Evolutionary conservation across 2,888 invertebrate species (phyloP).

Genomic region (Rhagonycha fulva): DNA sequence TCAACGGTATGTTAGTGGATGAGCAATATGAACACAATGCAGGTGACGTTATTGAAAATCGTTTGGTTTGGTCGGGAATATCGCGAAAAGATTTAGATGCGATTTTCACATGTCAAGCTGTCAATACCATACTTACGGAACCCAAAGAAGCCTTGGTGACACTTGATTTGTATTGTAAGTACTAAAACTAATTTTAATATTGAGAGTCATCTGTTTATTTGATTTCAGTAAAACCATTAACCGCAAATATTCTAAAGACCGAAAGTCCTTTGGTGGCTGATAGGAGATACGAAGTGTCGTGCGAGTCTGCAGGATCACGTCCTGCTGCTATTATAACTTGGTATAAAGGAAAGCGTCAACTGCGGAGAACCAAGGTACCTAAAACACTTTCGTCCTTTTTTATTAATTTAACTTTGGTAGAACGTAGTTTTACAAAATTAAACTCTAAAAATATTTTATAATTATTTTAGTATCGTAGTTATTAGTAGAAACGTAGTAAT

Average conservation of each 20-base stretch:
- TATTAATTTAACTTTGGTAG: not conserved
- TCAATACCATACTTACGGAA: constrained; percentile 82
- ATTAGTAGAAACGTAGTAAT: constrained; percentile 7
- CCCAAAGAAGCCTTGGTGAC: constrained; percentile 77
- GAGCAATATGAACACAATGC: constrained; percentile 84
- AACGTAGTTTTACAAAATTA: not conserved
- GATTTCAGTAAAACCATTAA: constrained; percentile 77
- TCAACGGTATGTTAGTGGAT: constrained; percentile 79
- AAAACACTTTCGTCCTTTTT: not conserved
- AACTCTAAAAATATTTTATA: not conserved
- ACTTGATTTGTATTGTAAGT: constrained; percentile 80
- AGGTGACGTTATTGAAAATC: constrained; percentile 85
- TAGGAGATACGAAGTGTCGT: constrained; percentile 80
- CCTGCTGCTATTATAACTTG: constrained; percentile 86
- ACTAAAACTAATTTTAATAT: not conserved
- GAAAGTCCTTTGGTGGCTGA: constrained; percentile 78
- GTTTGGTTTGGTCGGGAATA: constrained; percentile 74
- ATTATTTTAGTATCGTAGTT: not conserved
- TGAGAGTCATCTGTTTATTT: not conserved
- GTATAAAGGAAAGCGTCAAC: constrained; percentile 85
- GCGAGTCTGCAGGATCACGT: constrained; percentile 83
- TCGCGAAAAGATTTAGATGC: constrained; percentile 81
- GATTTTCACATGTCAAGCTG: constrained; percentile 85
- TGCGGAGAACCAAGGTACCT: constrained; percentile 76
- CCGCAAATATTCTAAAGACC: constrained; percentile 75